Evolutionary conservation across 2,797 vertebrate genomes (phyloP).

Genomic region (Poeciliopsis presidionis): DNA sequence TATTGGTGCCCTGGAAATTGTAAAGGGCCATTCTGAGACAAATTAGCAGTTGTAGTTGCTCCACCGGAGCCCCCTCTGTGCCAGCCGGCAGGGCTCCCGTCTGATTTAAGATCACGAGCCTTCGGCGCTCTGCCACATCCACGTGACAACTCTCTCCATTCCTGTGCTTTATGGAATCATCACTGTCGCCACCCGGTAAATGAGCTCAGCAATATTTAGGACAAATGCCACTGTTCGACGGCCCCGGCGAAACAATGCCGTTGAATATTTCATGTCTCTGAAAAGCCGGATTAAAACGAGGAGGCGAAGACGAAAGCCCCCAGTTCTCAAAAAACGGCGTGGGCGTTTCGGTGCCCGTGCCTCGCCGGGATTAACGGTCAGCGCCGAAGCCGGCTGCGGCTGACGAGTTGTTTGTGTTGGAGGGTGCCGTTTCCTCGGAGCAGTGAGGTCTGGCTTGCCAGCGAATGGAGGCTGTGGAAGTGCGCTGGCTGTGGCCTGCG

Average conservation of each 20-base stretch:
- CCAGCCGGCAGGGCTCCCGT: conserved; percentile 59
- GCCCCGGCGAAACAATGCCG: conserved; percentile 63
- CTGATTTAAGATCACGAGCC: conserved; percentile 83
- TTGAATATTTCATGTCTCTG: conserved; percentile 73
- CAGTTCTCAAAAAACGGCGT: conserved; percentile 51
- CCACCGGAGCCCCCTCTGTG: conserved; percentile 61
- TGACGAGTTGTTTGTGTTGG: conserved; percentile 73
- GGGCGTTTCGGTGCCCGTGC: conserved; percentile 50
- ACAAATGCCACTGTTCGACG: conserved; percentile 59
- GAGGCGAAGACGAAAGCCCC: conserved; percentile 26
- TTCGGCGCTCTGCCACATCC: conserved; percentile 64
- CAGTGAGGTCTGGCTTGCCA: conserved; percentile 58
- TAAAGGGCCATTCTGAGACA: conserved; percentile 75
- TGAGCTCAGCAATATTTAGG: conserved; percentile 72
- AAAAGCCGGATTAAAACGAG: conserved; percentile 56
- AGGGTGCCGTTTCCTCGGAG: conserved; percentile 71
- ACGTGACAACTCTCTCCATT: conserved; percentile 80
- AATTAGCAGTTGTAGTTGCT: conserved; percentile 73
- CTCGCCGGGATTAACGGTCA: conserved; percentile 57
- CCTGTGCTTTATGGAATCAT: conserved; percentile 83
- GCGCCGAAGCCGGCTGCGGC: conserved; percentile 49
- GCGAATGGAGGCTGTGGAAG: conserved; percentile 42
- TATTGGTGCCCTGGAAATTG: conserved; percentile 74
- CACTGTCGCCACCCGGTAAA: conserved; percentile 68
- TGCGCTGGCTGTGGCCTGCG: conserved; percentile 61